Base-by-base conservation (phyloP, 2,888 invertebrate genomes). In the Keiferia lycopersicella region DNA sequence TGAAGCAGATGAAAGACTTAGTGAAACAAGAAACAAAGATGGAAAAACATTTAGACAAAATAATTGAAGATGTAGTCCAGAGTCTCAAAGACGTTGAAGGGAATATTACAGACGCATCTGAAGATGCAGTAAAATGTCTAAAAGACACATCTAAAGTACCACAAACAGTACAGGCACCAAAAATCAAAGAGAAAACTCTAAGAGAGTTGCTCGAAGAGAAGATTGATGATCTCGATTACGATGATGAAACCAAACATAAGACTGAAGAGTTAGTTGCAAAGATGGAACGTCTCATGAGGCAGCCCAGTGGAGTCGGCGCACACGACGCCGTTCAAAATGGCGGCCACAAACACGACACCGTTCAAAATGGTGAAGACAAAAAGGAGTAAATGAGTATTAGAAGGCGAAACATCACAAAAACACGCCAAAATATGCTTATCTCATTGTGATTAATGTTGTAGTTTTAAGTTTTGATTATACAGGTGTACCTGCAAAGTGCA, bases 221-320 rank as follows among this genome's bases (percentile, higher is more conserved):
- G n/a, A n/a, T 45, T 11, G 22, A 61, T 26, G 8, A 16, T 12
- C 30, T 30, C 16, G 48, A 7, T 8, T 20, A 34, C n/a, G 20
- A 20, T 11, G 39, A 18, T 61, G 30, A 61, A 3, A 8, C 14
- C n/a, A 30, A 65, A 2, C 22, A 66, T 3, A 66, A 71, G 7
- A 72, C 71, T 14, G 77, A 79, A 39, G 71, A 77, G 20, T 41
- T 74, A 8, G 66, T 81, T 20, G 73, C 77, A 0, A 76, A 77
- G 59, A 69, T 79, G 2, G 84, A 89, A 57, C 71, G 85, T 4
- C 67, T 84, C 2, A 61, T 81, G 68, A 50, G 50, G 18, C 50
- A 50, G 14, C 45, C 14, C 12, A 8, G 20, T 0, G 11, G 18
- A 39, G 26, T 18, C 1, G 12, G 20, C 51, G 38, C 53, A 1